Percentiles rank a stretch among this genome's conserved stretches.
These are phyloP conservation scores for Pachypsylla venusta DNA, from an alignment of 1,140 invertebrate genomes.

Conservation along the genomic window DNA sequence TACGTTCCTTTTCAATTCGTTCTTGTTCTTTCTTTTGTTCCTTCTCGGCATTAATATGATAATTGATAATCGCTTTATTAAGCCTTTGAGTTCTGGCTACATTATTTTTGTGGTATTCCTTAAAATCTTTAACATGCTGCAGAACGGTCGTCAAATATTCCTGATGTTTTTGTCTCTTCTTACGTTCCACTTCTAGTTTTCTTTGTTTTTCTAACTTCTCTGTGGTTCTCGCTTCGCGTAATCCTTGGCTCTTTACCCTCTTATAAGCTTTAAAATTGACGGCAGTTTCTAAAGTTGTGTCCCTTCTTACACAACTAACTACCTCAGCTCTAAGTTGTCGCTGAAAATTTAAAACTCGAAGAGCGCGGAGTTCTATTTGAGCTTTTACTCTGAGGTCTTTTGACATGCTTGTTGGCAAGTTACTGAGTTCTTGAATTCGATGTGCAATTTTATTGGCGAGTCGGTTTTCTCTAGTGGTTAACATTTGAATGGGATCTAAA, in stretches of 20 bases:
- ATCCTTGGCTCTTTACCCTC: slow-evolving; percentile 81
- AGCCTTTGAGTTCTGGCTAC: slow-evolving; percentile 68
- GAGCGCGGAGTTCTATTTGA: slow-evolving; percentile 85
- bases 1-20: slow-evolving; percentile 94
- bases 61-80: slow-evolving; percentile 89
- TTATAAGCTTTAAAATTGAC: slow-evolving; percentile 95
- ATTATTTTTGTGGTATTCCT: slow-evolving; percentile 87
- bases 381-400: slow-evolving; percentile 84
- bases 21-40: slow-evolving; percentile 99
- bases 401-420: slow-evolving; percentile 74
- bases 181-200: slow-evolving; percentile 92
- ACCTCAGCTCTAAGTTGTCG: slow-evolving; percentile 69
- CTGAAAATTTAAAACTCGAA: slow-evolving; percentile 89
- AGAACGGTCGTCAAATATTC: slow-evolving; percentile 90
- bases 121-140: slow-evolving; percentile 94
- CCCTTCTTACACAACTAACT: slow-evolving; percentile 64
- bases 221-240: slow-evolving; percentile 89
- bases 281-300: slow-evolving; percentile 90
- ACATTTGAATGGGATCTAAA: slow-evolving; percentile 77
- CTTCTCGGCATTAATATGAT: slow-evolving; percentile 93
- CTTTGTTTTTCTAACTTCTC: slow-evolving; percentile 98
- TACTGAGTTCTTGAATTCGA: slow-evolving; percentile 64
- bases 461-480: slow-evolving; percentile 88
- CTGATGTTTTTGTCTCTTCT: slow-evolving; percentile 85
- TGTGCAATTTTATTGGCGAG: slow-evolving; percentile 66